These are phyloP conservation scores for Montipora cactus DNA, from an alignment of 64 coral and sea anemone species.

Conservation along the genomic window DNA sequence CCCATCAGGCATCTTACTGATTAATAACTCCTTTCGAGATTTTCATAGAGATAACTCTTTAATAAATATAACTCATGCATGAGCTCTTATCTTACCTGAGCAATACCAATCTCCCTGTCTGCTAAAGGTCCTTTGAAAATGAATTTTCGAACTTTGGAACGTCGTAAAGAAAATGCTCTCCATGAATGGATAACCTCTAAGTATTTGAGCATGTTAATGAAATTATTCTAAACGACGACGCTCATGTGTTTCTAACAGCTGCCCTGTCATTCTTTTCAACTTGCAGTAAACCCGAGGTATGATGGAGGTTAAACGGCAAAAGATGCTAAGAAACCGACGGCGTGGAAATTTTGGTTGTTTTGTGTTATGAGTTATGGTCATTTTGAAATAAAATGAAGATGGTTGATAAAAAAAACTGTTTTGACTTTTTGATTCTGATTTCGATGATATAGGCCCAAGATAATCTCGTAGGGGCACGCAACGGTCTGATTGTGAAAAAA, in stretches of 20 bases:
- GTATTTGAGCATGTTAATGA: constrained; percentile 12
- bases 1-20: not conserved
- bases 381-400: constrained; percentile 7
- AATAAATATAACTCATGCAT: not conserved
- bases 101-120: no score
- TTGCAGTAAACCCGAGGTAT: constrained; percentile 1
- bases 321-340: not conserved
- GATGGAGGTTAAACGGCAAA: constrained; percentile 11
- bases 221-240: not conserved
- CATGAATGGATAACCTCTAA: not conserved
- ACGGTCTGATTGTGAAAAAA: not conserved
- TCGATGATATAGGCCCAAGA: constrained; percentile 8
- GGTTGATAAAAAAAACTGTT: not conserved
- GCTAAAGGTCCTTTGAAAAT: no score
- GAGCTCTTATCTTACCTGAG: no score
- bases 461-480: not conserved
- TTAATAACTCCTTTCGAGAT: constrained; percentile 5
- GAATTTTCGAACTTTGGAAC: no score
- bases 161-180: no score
- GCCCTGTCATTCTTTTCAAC: constrained; percentile 15
- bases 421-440: constrained; percentile 15
- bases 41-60: not conserved
- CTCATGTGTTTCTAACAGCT: constrained; percentile 17
- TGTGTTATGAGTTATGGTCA: constrained; percentile 12
- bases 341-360: constrained; percentile 16